These are phyloP conservation scores for Cheilinus undulatus DNA, from an alignment of 2,113 vertebrate genomes.

Conservation along the genomic window DNA sequence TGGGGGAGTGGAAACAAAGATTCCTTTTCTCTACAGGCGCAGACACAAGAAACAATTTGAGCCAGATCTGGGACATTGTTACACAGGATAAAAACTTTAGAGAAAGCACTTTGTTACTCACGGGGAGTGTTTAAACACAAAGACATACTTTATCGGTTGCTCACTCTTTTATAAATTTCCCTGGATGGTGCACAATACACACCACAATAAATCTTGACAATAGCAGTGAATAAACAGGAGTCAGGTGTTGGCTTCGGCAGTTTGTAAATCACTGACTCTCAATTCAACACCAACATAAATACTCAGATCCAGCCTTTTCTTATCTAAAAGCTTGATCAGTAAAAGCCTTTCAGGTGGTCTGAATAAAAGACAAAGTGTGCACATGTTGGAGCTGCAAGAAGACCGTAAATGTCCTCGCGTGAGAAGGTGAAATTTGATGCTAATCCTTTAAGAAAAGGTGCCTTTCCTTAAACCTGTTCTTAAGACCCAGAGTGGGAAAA, in stretches of 20 bases:
- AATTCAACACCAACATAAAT: constrained; percentile 12
- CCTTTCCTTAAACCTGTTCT: constrained; percentile 44
- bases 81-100: constrained; percentile 34
- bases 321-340: constrained; percentile 37
- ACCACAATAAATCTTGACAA: constrained; percentile 14
- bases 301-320: constrained; percentile 11
- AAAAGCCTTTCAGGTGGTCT: constrained; percentile 4
- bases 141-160: constrained; percentile 13
- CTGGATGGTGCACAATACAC: constrained; percentile 5
- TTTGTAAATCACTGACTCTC: constrained; percentile 28
- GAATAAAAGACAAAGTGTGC: constrained; percentile 31
- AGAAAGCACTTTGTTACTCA: constrained; percentile 28
- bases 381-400: constrained; percentile 31
- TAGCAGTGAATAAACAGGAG: constrained; percentile 3
- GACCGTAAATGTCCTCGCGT: constrained; percentile 37
- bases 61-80: constrained; percentile 64
- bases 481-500: constrained; percentile 41
- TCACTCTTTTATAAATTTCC: constrained; percentile 21
- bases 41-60: constrained; percentile 55
- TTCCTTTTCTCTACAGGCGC: constrained; percentile 64
- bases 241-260: constrained; percentile 12
- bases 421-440: constrained; percentile 53
- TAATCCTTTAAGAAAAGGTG: constrained; percentile 68
- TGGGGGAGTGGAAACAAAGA: constrained; percentile 74
- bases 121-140: constrained; percentile 16